These are phyloP conservation scores for Helicoverpa armigera DNA, from an alignment of 1,140 invertebrate species.

Conservation along the genomic window DNA sequence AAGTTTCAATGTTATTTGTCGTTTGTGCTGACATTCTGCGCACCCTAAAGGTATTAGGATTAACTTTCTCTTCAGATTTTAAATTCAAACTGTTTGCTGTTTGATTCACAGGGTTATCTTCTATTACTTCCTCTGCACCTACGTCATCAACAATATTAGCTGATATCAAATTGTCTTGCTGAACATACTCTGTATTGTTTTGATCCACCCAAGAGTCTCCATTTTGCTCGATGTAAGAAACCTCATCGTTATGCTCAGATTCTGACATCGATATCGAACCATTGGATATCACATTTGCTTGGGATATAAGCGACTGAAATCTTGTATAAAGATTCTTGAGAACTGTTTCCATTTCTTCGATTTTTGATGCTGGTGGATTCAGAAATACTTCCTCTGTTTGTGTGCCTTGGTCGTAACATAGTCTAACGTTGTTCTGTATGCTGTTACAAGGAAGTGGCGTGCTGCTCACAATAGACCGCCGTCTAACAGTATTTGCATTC, in stretches of 20 bases:
- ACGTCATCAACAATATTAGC: too few species aligned
- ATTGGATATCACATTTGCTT: background rate
- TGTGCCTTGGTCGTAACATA: constrained; percentile 61
- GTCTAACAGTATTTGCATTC: constrained; percentile 36
- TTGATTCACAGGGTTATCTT: too few species aligned
- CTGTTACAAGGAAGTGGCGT: constrained; percentile 58
- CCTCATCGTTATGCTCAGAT: constrained; percentile 17
- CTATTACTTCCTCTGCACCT: too few species aligned
- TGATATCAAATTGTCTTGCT: too few species aligned
- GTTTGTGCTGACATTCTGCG: constrained; percentile 71
- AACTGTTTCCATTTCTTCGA: constrained; percentile 62
- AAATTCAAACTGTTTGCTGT: background rate
- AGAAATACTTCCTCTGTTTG: constrained; percentile 62
- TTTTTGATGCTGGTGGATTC: constrained; percentile 49
- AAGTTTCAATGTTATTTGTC: constrained; percentile 60
- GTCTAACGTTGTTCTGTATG: constrained; percentile 34
- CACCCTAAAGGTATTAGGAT: constrained; percentile 56
- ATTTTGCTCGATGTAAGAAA: background rate
- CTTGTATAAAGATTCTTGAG: constrained; percentile 61
- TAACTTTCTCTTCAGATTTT: constrained; percentile 16
- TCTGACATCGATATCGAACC: constrained; percentile 20
- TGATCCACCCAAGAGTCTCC: constrained; percentile 14
- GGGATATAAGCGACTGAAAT: constrained; percentile 52
- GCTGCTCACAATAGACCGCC: constrained; percentile 57
- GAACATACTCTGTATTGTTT: too few species aligned